Evolutionary conservation across 2,113 vertebrate species (phyloP).

Genomic region (Mustelus asterias): DNA sequence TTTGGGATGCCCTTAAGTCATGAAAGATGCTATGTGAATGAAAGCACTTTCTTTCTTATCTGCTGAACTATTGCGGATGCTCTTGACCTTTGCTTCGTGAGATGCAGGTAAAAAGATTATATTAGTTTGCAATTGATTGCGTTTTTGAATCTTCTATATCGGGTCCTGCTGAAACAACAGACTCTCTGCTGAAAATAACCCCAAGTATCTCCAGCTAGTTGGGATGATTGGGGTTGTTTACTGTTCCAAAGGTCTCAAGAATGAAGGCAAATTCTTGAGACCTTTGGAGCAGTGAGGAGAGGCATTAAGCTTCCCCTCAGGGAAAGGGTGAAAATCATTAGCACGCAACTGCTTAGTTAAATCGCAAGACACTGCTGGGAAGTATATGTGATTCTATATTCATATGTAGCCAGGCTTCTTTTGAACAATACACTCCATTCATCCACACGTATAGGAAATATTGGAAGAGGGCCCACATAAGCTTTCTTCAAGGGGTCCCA

Average conservation of each 20-base stretch:
- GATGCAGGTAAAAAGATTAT: neutral
- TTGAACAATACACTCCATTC: neutral
- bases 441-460: neutral
- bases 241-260: neutral
- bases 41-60: neutral
- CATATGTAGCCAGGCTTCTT: neutral
- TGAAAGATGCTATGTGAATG: neutral
- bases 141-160: neutral
- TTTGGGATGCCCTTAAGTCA: neutral
- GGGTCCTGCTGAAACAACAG: neutral
- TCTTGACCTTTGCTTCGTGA: neutral
- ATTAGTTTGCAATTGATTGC: neutral
- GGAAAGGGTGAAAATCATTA: slow-evolving; percentile 4
- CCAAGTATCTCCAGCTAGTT: neutral
- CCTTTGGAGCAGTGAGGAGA: neutral
- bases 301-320: neutral
- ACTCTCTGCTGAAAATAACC: neutral
- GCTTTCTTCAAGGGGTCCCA: neutral
- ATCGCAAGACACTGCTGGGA: neutral
- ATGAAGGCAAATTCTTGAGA: neutral
- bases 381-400: neutral
- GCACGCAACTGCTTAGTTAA: neutral
- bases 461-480: neutral
- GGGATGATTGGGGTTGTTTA: neutral
- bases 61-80: neutral